A percentile compares a stretch with the other conserved stretches of the same genome.
Evolutionary conservation across 92 coral and sea anemone species (phyloP).

Genomic region (Phenganax marumi): DNA sequence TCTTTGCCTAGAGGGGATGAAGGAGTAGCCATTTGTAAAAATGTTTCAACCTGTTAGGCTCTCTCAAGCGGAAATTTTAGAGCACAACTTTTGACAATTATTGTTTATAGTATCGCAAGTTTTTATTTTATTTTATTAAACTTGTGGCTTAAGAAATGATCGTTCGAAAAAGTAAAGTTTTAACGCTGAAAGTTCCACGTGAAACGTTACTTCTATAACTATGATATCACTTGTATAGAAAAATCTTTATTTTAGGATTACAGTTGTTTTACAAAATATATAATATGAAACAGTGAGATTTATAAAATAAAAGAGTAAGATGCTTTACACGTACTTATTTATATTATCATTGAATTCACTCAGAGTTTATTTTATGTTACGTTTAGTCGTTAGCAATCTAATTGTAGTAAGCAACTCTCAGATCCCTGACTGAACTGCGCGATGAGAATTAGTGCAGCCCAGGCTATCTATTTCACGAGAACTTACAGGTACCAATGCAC

Average conservation of each 20-base stretch:
- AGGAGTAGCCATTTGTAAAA: conserved; percentile 6
- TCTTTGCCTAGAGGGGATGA: not conserved
- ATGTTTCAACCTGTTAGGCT: conserved; percentile 25
- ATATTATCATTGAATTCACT: too few relatives aligned
- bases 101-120: not conserved
- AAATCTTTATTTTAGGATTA: not conserved
- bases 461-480: too few relatives aligned
- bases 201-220: not conserved
- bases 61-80: conserved; percentile 38
- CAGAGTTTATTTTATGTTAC: too few relatives aligned
- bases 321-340: too few relatives aligned
- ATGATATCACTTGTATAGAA: not conserved
- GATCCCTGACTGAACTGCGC: too few relatives aligned
- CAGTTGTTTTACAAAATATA: not conserved
- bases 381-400: too few relatives aligned
- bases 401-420: too few relatives aligned
- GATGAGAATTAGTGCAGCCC: too few relatives aligned
- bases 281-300: not conserved
- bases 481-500: too few relatives aligned
- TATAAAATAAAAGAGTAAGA: too few relatives aligned
- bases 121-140: not conserved
- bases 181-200: too few relatives aligned
- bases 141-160: not conserved
- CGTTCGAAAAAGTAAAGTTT: too few relatives aligned
- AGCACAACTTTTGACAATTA: not conserved